Conservation (phyloP, 2,888 invertebrate species). For the Julus scandinavius region DNA sequence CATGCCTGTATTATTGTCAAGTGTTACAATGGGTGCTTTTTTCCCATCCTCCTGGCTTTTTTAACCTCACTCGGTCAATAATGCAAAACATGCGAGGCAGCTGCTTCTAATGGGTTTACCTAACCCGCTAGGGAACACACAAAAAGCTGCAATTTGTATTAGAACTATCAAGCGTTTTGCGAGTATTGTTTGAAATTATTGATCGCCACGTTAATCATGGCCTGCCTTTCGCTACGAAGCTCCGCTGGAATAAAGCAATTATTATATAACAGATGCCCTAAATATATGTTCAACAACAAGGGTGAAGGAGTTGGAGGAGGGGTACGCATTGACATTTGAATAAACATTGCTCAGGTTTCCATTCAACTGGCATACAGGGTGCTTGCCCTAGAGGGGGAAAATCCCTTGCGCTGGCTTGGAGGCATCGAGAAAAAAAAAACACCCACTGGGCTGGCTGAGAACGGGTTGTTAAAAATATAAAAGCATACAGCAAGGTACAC, state of each 20-base stretch:
- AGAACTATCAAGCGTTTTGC: slow-evolving; percentile 22
- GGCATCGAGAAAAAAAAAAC: not conserved
- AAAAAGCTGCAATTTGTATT: slow-evolving; percentile 40
- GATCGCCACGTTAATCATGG: slow-evolving; percentile 30
- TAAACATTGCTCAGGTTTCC: slow-evolving; percentile 26
- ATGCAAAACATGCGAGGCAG: slow-evolving; percentile 38
- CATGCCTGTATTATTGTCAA: slow-evolving; percentile 27
- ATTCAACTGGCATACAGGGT: not conserved
- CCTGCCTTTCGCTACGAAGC: slow-evolving; percentile 27
- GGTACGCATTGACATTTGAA: slow-evolving; percentile 34
- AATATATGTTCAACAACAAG: slow-evolving; percentile 38
- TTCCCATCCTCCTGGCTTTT: slow-evolving; percentile 39
- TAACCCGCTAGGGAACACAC: not conserved
- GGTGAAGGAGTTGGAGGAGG: slow-evolving; percentile 42
- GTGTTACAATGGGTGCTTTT: slow-evolving; percentile 14
- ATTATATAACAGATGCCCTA: slow-evolving; percentile 42
- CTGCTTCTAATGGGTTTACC: slow-evolving; percentile 42
- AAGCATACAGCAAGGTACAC: not conserved
- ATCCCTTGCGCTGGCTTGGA: not conserved
- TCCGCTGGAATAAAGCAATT: slow-evolving; percentile 42
- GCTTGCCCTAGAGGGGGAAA: not conserved
- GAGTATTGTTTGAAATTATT: slow-evolving; percentile 42
- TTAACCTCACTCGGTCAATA: slow-evolving; percentile 38
- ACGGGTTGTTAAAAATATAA: not conserved
- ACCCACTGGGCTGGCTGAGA: not conserved